A percentile compares a stretch with the other conserved stretches of the same genome.
Evolutionary conservation across 2,888 invertebrate species (phyloP).

Genomic region (Microctonus hyperodae): DNA sequence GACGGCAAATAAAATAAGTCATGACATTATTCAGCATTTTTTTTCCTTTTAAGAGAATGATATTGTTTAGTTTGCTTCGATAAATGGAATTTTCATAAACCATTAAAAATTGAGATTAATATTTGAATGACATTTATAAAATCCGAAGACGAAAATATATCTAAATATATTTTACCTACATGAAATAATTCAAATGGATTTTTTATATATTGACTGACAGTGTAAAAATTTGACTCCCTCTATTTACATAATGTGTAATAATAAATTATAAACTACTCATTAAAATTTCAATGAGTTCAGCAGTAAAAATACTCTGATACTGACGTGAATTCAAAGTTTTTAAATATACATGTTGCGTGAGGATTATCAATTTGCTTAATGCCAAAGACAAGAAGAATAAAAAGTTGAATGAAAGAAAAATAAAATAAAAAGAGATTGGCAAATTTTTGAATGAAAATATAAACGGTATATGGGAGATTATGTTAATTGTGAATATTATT

Average conservation of each 20-base stretch:
- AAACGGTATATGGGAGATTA: background rate
- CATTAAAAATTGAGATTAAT: background rate
- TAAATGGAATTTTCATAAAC: background rate
- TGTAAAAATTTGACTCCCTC: background rate
- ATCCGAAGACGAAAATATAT: background rate
- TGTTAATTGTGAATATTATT: background rate
- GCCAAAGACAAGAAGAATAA: constrained; percentile 2
- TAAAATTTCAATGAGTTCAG: background rate
- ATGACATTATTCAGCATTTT: constrained; percentile 17
- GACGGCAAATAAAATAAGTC: background rate
- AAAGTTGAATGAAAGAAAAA: background rate
- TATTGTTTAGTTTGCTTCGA: background rate
- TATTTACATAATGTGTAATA: no score
- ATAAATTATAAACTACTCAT: background rate
- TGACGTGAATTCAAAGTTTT: background rate
- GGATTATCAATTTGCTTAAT: background rate
- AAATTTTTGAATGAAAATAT: background rate
- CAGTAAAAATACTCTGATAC: background rate
- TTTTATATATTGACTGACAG: constrained; percentile 1
- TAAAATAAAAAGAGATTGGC: background rate
- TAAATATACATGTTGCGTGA: background rate
- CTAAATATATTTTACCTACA: constrained; percentile 9
- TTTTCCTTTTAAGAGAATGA: background rate
- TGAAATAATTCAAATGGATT: background rate
- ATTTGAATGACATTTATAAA: background rate